Evolutionary conservation across 2,888 invertebrate genomes (phyloP).

Genomic region (Drosophila anomalata): DNA sequence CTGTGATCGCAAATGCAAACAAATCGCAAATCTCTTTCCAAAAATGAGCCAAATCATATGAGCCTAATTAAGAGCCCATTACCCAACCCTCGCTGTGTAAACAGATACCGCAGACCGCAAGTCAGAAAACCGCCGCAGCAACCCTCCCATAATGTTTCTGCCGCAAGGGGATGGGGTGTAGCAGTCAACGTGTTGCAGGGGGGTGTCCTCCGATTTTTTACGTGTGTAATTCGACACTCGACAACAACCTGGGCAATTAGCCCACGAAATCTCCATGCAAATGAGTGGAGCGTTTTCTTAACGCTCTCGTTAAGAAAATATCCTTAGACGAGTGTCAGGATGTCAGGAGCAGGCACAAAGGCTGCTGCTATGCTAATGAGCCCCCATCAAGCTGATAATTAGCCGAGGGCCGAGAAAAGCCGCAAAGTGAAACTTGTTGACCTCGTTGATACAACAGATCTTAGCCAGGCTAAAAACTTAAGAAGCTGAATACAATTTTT

Average conservation of each 20-base stretch:
- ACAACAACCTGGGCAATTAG: conserved; percentile 66
- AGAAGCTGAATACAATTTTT: conserved; percentile 36
- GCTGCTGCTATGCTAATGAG: conserved; percentile 68
- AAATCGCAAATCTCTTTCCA: conserved; percentile 51
- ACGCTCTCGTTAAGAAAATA: conserved; percentile 35
- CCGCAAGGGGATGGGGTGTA: neutral
- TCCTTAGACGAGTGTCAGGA: conserved; percentile 61
- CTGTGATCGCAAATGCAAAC: conserved; percentile 30
- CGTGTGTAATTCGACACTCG: conserved; percentile 70
- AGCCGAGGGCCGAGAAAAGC: conserved; percentile 51
- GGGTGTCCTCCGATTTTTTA: conserved; percentile 44
- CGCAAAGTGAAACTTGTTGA: conserved; percentile 65
- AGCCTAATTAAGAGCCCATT: conserved; percentile 81
- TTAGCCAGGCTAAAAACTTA: conserved; percentile 51
- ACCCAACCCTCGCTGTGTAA: conserved; percentile 68
- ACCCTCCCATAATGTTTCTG: conserved; percentile 39
- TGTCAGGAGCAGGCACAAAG: conserved; percentile 21
- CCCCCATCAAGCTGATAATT: conserved; percentile 54
- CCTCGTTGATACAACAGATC: conserved; percentile 49
- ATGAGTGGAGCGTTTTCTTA: conserved; percentile 52
- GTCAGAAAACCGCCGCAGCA: conserved; percentile 46
- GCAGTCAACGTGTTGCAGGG: conserved; percentile 37
- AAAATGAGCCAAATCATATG: conserved; percentile 58
- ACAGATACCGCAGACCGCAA: conserved; percentile 74
- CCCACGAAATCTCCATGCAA: conserved; percentile 56